Evolutionary conservation across 1,140 invertebrate genomes (phyloP), one percentile per base, ranked within the genome.

Genomic region (Pissodes strobi): DNA sequence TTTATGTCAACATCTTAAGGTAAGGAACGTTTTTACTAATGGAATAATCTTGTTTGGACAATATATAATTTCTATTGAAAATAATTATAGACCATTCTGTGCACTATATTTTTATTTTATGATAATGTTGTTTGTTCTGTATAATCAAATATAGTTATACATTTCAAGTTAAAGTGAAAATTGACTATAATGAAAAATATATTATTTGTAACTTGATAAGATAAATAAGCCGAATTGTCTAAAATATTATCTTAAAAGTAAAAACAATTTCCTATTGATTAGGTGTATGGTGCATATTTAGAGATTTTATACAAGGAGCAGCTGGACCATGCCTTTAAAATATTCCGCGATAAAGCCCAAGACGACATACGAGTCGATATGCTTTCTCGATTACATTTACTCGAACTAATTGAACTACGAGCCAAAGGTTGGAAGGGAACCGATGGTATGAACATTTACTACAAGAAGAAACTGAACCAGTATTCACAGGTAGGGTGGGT

Each of bases 341-440:
- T 90, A 70, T 90, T 95, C 72, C 86, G 92, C 70, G 93, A 94
- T 82, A 91, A 89, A 73, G 91, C 90, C 71, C 88, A 92, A 79
- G 89, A 93, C 80, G 87, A 90, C 76, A 80, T 81, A 60, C 84
- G 86, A 74, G 81, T 94, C 66, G 90, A 92, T 79, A 84, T 88
- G 74, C 85, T 88, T 75, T 90, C 89, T 71, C 85, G 92, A 78
- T 83, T 93, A 75, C 88, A 92, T 79, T 83, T 95, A 66, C 83
- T 95, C 72, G 91, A 94, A 82, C 81, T 94, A 34, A 92, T 95
- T 67, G 93, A 95, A 82, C 82, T 94, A 66, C 82, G 93, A 77
- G 92, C 92, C 48, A 90, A 90, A 77, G 86, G 90, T 71, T 95
- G 92, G 92, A 86, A 88, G 72, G 85, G 86, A 55, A 87, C 85